Percentiles rank a stretch among this genome's conserved stretches.
phyloP scores from a whole-genome alignment of 2,797 vertebrate genomes.

The Huso huso region DNA sequence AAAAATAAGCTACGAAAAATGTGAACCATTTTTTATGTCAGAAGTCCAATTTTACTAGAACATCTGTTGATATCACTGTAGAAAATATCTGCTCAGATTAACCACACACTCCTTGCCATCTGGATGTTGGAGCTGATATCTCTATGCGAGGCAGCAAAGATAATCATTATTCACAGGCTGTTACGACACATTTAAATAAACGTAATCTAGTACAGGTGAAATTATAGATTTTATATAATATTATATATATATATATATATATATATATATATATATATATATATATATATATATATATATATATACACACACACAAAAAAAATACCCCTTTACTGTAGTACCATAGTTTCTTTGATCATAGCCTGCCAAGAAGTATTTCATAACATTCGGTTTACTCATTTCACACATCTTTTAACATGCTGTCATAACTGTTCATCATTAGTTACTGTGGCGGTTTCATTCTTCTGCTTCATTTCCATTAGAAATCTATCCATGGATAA shows the following conservation, averaged over 20 bases:
- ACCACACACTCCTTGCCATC: slow-evolving; percentile 33
- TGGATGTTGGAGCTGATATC: slow-evolving; percentile 33
- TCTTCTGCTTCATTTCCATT: too few relatives aligned
- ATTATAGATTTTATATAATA: too few relatives aligned
- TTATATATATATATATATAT: too few relatives aligned
- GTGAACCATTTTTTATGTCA: slow-evolving; percentile 65
- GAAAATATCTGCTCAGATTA: not conserved
- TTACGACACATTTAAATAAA: not conserved
- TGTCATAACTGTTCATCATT: not conserved
- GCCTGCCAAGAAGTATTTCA: not conserved
- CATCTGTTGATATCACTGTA: slow-evolving; percentile 50
- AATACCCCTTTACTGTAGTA: too few relatives aligned
- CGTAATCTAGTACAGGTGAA: not conserved
- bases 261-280: too few relatives aligned
- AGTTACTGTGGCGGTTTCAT: not conserved
- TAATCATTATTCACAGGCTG: slow-evolving; percentile 19
- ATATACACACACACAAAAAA: too few relatives aligned
- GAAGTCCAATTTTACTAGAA: slow-evolving; percentile 62
- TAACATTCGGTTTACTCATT: not conserved
- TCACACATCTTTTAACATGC: not conserved
- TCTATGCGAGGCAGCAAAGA: not conserved
- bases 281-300: too few relatives aligned
- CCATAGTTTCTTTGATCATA: slow-evolving; percentile 1
- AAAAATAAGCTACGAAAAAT: slow-evolving; percentile 55
- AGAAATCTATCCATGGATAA: too few relatives aligned